Evolutionary conservation across 2,888 invertebrate genomes (phyloP).

Genomic region (Trypoxylon attenuatum): DNA sequence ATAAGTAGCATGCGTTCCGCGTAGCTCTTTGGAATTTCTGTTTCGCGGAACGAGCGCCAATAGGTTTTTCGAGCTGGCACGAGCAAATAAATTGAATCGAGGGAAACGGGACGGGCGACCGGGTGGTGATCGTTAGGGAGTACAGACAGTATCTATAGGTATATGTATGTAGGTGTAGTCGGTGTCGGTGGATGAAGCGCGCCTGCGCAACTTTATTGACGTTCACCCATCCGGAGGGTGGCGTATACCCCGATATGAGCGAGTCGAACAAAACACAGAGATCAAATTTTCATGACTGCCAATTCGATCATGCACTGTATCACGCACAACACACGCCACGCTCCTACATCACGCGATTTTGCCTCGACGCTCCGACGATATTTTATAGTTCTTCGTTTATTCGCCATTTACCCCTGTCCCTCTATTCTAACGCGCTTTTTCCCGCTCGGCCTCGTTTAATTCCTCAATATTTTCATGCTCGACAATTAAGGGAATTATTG

Average conservation of each 20-base stretch:
- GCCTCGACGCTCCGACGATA: neutral
- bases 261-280: slow-evolving; percentile 61
- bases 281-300: slow-evolving; percentile 57
- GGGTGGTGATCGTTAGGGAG: slow-evolving; percentile 24
- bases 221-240: slow-evolving; percentile 50
- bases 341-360: neutral
- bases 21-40: neutral
- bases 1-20: neutral
- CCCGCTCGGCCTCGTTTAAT: too few species aligned
- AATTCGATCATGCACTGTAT: slow-evolving; percentile 32
- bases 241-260: slow-evolving; percentile 54
- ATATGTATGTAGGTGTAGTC: neutral
- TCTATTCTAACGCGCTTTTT: neutral
- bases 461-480: too few species aligned
- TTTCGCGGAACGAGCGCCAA: neutral
- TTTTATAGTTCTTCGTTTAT: neutral
- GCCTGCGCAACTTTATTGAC: slow-evolving; percentile 71
- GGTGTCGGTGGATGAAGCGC: slow-evolving; percentile 33
- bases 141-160: slow-evolving; percentile 6
- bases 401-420: neutral
- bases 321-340: neutral
- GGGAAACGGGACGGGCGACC: slow-evolving; percentile 25
- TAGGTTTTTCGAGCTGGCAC: neutral
- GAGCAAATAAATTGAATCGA: slow-evolving; percentile 23
- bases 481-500: too few species aligned